phyloP scores from a whole-genome alignment of 2,797 vertebrate species.

The Ptychobarbus kaznakovi region DNA sequence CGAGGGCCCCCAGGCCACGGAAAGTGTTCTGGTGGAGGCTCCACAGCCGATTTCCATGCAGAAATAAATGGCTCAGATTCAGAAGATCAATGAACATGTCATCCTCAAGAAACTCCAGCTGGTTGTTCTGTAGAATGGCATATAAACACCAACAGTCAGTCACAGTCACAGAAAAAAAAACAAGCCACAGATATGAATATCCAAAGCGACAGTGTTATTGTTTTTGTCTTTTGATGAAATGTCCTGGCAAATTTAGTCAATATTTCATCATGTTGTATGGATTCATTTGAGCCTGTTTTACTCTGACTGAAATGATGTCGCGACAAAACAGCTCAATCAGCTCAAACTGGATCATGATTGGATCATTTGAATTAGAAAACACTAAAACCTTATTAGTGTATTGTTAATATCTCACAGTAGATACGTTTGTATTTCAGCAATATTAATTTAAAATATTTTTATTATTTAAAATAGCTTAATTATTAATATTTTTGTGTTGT shows the following conservation, averaged over 20 bases:
- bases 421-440: not conserved
- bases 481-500: not conserved
- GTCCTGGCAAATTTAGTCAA: not conserved
- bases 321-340: not conserved
- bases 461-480: not conserved
- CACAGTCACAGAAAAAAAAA: conserved; percentile 20
- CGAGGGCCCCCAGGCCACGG: conserved; percentile 90
- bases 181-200: conserved; percentile 26
- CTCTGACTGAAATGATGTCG: conserved; percentile 1
- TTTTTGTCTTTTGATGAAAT: conserved; percentile 9
- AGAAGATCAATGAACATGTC: conserved; percentile 95
- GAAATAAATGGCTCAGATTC: conserved; percentile 97
- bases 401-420: not conserved
- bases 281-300: not conserved
- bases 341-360: not conserved
- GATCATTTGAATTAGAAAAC: not conserved
- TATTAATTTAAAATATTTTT: not conserved
- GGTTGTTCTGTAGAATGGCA: conserved; percentile 83
- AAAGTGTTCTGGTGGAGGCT: conserved; percentile 95
- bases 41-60: conserved; percentile 94
- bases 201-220: not conserved
- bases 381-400: not conserved
- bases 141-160: conserved; percentile 1
- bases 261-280: not conserved
- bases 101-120: conserved; percentile 94